These are phyloP conservation scores for Nomada lathburiana DNA, from an alignment of 2,888 invertebrate species.

Conservation along the genomic window DNA sequence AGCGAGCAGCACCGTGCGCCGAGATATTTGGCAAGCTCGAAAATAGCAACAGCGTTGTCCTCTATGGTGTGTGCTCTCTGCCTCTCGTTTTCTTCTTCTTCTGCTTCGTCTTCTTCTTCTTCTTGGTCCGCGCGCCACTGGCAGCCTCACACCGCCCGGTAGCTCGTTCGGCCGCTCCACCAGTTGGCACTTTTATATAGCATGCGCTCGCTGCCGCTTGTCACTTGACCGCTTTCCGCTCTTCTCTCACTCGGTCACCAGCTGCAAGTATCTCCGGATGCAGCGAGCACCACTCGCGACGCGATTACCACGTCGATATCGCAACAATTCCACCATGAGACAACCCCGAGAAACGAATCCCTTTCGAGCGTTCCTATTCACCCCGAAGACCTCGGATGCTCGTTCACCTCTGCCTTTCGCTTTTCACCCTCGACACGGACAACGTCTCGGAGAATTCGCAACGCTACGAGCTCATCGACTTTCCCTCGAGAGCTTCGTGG, in stretches of 20 bases:
- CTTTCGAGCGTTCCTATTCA: not conserved
- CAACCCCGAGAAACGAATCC: conserved; percentile 48
- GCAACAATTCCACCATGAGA: conserved; percentile 49
- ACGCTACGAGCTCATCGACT: not conserved
- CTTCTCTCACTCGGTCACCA: conserved; percentile 65
- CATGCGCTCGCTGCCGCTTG: conserved; percentile 36
- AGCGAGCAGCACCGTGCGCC: conserved; percentile 35
- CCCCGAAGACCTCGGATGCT: not conserved
- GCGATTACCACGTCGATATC: conserved; percentile 54
- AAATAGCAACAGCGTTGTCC: conserved; percentile 70
- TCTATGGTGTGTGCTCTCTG: conserved; percentile 49
- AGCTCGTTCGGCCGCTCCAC: conserved; percentile 41
- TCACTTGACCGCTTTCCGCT: conserved; percentile 50
- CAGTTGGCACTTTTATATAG: conserved; percentile 54
- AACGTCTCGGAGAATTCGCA: too few relatives aligned
- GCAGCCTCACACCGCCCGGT: conserved; percentile 46
- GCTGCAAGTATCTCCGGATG: conserved; percentile 57
- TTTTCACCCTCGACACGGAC: not conserved
- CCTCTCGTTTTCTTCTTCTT: conserved; percentile 23
- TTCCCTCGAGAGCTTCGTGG: not conserved
- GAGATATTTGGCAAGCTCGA: conserved; percentile 71
- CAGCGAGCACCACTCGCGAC: conserved; percentile 52
- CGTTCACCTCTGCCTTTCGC: not conserved
- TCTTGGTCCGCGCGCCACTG: conserved; percentile 48
- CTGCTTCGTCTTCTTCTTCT: conserved; percentile 33